These are phyloP conservation scores for Salticus scenicus DNA, from an alignment of 2,888 invertebrate genomes.

Conservation along the genomic window DNA sequence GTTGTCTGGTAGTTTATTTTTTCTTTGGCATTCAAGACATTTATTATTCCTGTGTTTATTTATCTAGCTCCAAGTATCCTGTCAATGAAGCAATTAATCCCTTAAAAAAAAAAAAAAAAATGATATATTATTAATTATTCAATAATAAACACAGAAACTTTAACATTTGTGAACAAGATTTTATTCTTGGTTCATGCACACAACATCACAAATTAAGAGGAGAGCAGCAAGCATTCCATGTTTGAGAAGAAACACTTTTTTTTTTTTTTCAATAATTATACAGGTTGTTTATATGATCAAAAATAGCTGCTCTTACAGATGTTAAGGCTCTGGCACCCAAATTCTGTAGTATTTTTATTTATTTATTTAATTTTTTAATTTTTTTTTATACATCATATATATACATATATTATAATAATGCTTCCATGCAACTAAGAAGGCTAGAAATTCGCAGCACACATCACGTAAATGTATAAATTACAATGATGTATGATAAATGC, in stretches of 20 bases:
- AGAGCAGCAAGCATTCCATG: slow-evolving; percentile 67
- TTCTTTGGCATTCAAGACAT: too few relatives aligned
- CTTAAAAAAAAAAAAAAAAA: too few relatives aligned
- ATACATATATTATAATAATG: slow-evolving; percentile 66
- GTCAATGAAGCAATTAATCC: too few relatives aligned
- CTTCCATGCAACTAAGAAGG: slow-evolving; percentile 67
- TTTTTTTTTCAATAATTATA: slow-evolving; percentile 32
- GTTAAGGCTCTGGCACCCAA: slow-evolving; percentile 59
- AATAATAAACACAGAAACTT: neutral
- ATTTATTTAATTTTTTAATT: neutral
- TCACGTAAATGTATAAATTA: slow-evolving; percentile 54
- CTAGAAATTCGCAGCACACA: slow-evolving; percentile 66
- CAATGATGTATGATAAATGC: slow-evolving; percentile 47
- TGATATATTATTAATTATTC: too few relatives aligned
- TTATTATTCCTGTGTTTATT: too few relatives aligned
- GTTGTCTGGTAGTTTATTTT: too few relatives aligned
- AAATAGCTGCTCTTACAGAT: slow-evolving; percentile 67
- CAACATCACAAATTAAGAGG: slow-evolving; percentile 70
- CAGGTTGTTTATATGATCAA: slow-evolving; percentile 58
- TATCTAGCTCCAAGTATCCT: too few relatives aligned
- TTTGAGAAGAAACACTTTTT: slow-evolving; percentile 57
- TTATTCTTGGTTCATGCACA: slow-evolving; percentile 70
- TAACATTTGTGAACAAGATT: slow-evolving; percentile 66
- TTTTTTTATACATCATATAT: slow-evolving; percentile 62
- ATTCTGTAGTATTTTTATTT: slow-evolving; percentile 36